A percentile compares a stretch with the other conserved stretches of the same genome.
Conservation (phyloP, 2,797 vertebrate species). For the Aselliscus stoliczkanus region DNA sequence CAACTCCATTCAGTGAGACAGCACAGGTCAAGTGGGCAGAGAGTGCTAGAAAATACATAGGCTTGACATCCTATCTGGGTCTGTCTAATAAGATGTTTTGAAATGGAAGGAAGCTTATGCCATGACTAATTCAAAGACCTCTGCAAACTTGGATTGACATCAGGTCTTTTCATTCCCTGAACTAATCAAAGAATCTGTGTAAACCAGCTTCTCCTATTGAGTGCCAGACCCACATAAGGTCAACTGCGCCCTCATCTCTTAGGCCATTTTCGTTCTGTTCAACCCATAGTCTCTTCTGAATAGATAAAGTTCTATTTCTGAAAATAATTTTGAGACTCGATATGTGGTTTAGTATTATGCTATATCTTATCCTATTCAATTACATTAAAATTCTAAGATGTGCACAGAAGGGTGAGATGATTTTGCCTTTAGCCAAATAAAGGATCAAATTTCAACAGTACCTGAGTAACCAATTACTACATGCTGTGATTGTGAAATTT, state of each 20-base stretch:
- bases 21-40: conserved; percentile 6
- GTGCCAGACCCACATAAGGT: not conserved
- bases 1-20: conserved; percentile 9
- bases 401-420: not conserved
- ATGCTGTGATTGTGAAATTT: not conserved
- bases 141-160: conserved; percentile 37
- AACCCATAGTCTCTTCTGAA: not conserved
- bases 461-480: not conserved
- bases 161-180: conserved; percentile 50
- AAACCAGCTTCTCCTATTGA: conserved; percentile 47
- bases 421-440: not conserved
- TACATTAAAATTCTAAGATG: conserved; percentile 4
- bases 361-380: not conserved
- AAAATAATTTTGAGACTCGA: not conserved
- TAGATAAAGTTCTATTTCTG: not conserved
- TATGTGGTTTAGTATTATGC: not conserved
- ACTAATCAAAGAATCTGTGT: conserved; percentile 41
- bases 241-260: not conserved
- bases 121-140: conserved; percentile 67
- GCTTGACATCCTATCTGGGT: conserved; percentile 27
- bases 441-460: not conserved
- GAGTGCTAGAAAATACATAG: conserved; percentile 37
- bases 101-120: conserved; percentile 72
- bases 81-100: conserved; percentile 68
- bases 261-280: not conserved